Conservation (phyloP, 2,797 vertebrate species). For the Syndactyla subalaris region DNA sequence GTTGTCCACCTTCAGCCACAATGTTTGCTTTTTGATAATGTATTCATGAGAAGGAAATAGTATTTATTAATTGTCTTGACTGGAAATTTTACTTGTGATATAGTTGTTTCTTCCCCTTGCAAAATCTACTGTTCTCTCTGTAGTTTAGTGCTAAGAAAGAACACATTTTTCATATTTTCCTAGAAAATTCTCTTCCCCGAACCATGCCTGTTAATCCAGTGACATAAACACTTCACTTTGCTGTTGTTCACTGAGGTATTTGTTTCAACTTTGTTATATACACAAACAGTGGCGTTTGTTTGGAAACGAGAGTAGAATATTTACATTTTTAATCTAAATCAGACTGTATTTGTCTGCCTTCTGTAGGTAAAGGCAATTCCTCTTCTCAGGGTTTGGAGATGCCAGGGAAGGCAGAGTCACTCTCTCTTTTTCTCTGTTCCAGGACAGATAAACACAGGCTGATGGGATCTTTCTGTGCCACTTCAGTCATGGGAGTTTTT, state of each 20-base stretch:
- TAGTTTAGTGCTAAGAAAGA: not conserved
- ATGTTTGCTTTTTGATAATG: not conserved
- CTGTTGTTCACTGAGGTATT: not conserved
- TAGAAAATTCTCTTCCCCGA: not conserved
- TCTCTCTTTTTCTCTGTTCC: not conserved
- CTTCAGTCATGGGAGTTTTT: not conserved
- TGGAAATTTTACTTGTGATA: not conserved
- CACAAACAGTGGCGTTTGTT: not conserved
- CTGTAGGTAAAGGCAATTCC: not conserved
- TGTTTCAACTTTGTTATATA: not conserved
- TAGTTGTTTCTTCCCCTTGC: not conserved
- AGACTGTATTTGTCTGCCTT: not conserved
- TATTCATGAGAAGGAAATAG: not conserved
- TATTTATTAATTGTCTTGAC: not conserved
- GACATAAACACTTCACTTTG: not conserved
- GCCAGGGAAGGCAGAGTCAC: not conserved
- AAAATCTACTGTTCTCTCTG: not conserved
- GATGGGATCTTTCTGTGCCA: not conserved
- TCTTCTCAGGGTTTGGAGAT: accelerated
- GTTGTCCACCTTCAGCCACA: not conserved
- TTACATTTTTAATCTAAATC: not conserved
- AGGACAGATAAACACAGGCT: not conserved
- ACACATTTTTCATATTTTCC: not conserved
- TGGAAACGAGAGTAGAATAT: not conserved
- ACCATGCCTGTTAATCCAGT: accelerated